phyloP scores from a whole-genome alignment of 2,888 invertebrate species.

The Dynastes hyllus region DNA sequence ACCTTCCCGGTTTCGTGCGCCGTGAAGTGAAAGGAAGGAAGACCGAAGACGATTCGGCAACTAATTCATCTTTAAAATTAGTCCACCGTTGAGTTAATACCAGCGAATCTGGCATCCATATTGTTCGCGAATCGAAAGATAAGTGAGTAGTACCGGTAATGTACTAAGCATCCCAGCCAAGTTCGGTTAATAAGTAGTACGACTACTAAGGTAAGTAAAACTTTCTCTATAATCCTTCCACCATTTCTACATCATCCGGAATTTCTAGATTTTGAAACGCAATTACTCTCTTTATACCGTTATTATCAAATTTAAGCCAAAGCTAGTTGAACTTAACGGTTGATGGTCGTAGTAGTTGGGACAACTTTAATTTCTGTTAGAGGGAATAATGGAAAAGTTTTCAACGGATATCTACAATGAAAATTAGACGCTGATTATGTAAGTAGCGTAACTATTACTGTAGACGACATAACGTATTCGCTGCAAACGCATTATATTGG shows the following conservation, averaged over 20 bases:
- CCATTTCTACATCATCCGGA: background rate
- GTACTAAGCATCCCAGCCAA: background rate
- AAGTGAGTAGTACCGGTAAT: background rate
- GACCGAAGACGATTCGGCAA: background rate
- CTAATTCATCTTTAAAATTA: constrained; percentile 44
- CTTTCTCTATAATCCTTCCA: background rate
- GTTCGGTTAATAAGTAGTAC: constrained; percentile 2
- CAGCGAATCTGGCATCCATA: background rate
- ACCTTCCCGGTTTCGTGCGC: background rate
- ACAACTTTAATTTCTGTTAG: background rate
- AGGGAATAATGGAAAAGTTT: constrained; percentile 1
- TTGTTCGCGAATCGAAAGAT: background rate
- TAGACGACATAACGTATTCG: too few species aligned
- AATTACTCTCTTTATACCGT: background rate
- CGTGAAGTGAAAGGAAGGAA: background rate
- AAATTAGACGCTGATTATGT: constrained; percentile 31
- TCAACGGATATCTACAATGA: constrained; percentile 13
- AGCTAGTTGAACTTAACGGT: background rate
- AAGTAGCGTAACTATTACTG: background rate
- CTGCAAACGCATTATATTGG: too few species aligned
- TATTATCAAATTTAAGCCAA: background rate
- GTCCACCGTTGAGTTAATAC: background rate
- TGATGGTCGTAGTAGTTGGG: background rate
- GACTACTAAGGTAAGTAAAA: background rate
- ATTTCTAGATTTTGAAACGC: background rate